Evolutionary conservation across 2,113 vertebrate genomes (phyloP).

Genomic region (Alligator mississippiensis): DNA sequence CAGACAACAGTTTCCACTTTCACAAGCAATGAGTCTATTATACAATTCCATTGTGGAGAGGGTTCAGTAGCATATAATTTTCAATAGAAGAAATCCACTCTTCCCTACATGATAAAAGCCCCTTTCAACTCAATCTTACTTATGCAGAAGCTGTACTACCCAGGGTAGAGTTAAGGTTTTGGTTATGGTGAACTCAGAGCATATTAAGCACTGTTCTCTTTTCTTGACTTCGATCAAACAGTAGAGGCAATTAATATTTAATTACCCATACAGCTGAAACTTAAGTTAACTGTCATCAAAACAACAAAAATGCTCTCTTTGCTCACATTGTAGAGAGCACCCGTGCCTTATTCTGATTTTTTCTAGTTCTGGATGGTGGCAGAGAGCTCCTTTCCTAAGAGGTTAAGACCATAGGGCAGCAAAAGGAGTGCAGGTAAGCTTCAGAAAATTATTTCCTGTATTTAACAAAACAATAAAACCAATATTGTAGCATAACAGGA

Average conservation of each 20-base stretch:
- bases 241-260: background rate
- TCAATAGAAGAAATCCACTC: background rate
- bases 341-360: too few relatives aligned
- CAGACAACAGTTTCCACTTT: background rate
- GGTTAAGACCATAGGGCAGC: background rate
- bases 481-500: background rate
- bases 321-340: too few relatives aligned
- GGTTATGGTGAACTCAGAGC: background rate
- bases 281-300: too few relatives aligned
- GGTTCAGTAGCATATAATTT: accelerated
- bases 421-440: background rate
- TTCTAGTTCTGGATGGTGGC: background rate
- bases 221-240: background rate
- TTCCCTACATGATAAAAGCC: background rate
- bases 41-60: too few relatives aligned
- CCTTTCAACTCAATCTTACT: background rate
- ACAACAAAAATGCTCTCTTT: too few relatives aligned
- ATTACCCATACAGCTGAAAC: too few relatives aligned
- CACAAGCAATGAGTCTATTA: background rate
- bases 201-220: background rate
- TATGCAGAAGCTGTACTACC: constrained; percentile 1
- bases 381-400: background rate
- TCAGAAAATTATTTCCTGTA: background rate
- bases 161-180: background rate
- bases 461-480: background rate